Evolutionary conservation across 2,113 vertebrate genomes (phyloP).

Genomic region (human (Homo sapiens)): GRCh38 chr17:30172001-30172500

Average conservation of each 20-base stretch:
- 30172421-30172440: not conserved
- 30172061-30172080: not conserved
- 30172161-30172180: conserved; percentile 32
- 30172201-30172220: conserved; percentile 34
- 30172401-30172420: not conserved
- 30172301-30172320: not conserved
- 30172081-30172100: not conserved
- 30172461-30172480: not conserved
- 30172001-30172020: not conserved
- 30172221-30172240: conserved; percentile 20
- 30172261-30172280: not conserved
- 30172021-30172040: conserved; percentile 10
- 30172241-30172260: conserved; percentile 21
- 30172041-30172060: not conserved
- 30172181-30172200: not conserved
- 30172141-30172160: not conserved
- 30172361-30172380: not conserved
- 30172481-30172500: conserved; percentile 19
- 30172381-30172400: not conserved
- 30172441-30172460: not conserved
- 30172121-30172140: not conserved
- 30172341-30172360: not conserved
- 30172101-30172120: not conserved
- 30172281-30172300: not conserved
- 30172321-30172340: not conserved